Conservation (phyloP, 2,888 invertebrate species). For the Trachelus tabidus region DNA sequence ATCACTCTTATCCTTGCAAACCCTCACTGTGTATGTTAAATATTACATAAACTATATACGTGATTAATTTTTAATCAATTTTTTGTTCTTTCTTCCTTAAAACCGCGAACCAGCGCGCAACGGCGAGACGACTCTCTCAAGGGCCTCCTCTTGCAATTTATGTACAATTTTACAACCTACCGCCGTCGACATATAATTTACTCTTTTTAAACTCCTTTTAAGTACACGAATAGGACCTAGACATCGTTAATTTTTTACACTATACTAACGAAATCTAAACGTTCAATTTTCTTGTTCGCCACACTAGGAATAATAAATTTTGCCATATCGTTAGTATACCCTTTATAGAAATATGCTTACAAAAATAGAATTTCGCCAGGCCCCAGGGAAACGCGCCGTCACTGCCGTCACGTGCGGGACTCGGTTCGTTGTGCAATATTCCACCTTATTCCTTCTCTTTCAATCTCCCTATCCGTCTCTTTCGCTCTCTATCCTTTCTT, state of each 20-base stretch:
- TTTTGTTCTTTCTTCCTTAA: neutral
- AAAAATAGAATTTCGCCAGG: slow-evolving; percentile 67
- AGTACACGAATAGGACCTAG: slow-evolving; percentile 67
- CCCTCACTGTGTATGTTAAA: neutral
- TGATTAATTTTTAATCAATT: slow-evolving; percentile 1
- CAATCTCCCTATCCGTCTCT: neutral
- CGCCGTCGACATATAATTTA: slow-evolving; percentile 65
- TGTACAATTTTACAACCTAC: slow-evolving; percentile 72
- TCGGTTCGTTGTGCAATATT: slow-evolving; percentile 40
- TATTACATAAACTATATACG: neutral
- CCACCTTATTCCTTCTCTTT: slow-evolving; percentile 26
- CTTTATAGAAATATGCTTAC: slow-evolving; percentile 67
- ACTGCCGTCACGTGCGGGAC: slow-evolving; percentile 43
- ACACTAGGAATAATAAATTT: slow-evolving; percentile 67
- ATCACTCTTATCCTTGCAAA: neutral
- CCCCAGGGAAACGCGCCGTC: slow-evolving; percentile 59
- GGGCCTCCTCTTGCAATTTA: slow-evolving; percentile 71
- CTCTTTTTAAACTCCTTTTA: slow-evolving; percentile 47
- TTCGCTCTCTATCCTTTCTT: neutral
- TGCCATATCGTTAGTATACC: slow-evolving; percentile 66
- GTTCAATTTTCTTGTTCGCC: slow-evolving; percentile 62
- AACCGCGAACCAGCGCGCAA: slow-evolving; percentile 31
- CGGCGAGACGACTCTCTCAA: slow-evolving; percentile 63
- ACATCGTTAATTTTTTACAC: slow-evolving; percentile 66
- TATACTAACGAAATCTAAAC: slow-evolving; percentile 67